Evolutionary conservation across 2,113 vertebrate species (phyloP), one percentile per base, ranked within the genome.

Genomic region (Nipponia nippon): DNA sequence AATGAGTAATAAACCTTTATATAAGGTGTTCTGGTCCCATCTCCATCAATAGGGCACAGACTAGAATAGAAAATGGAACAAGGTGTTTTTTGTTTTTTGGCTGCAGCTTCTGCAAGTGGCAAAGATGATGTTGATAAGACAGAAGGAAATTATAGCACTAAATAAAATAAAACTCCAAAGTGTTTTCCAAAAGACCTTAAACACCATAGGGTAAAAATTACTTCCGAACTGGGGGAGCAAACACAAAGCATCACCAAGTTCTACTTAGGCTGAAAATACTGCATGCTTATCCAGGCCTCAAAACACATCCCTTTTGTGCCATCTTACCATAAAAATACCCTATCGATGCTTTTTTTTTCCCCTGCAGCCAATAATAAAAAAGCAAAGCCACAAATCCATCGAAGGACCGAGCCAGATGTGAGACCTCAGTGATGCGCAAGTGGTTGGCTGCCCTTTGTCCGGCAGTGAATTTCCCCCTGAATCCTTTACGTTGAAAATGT

Each of bases 31-130:
- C 97, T 98, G 95, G 97, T 97, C 97, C 95, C 97, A 92, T 96
- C 34, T 94, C 95, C 89, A 96, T 89, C 96, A 97, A 83, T 26
- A 96, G 97, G 95, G 95, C 95, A 98, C 97, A 93, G 80, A 93
- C 71, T 90, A 91, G 91, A 97, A 55, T 96, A 95, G 83, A 95
- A 97, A 97, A 97, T 96, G 95, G 91, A 97, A 96, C 75, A 90
- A 86, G 21, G 46, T 92, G 80, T 23, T 52, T 89, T 87, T 63
- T 65, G 29, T 18, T 62, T 40, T 98, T 98, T 98, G 98, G 98
- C 98, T 98, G 92, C 94, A 97, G 97, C 96, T 98, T 98, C 96
- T 96, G 97, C 96, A 96, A 97, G 96, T 95, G 94, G 98, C 66
- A 77, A 91, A 91, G 73, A 44, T 61, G 49, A 40, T 52, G 18